Percentiles rank a stretch among this genome's conserved stretches.
phyloP scores from a whole-genome alignment of 2,113 vertebrate species.

The Ageneiosus marmoratus region DNA sequence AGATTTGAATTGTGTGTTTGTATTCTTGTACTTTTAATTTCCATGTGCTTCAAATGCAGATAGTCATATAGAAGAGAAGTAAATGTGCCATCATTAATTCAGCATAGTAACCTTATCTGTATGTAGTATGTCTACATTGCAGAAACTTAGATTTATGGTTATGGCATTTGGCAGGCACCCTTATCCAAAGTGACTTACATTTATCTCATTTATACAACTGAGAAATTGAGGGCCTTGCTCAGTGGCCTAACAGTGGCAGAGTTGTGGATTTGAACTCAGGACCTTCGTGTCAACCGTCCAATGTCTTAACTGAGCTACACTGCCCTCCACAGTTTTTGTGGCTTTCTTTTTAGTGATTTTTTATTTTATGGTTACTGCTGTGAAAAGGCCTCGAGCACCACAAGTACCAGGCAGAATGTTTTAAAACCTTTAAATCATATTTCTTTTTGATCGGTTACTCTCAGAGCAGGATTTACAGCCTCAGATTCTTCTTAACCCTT shows the following conservation, averaged over 20 bases:
- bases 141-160: too few species aligned
- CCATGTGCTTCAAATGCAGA: not conserved
- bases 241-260: too few species aligned
- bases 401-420: constrained; percentile 5
- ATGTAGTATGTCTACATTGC: not conserved
- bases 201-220: too few species aligned
- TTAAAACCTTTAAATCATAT: constrained; percentile 5
- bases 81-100: constrained; percentile 7
- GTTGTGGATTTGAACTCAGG: too few species aligned
- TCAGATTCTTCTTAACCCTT: not conserved
- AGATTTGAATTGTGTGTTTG: constrained; percentile 1
- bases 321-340: not conserved
- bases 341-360: not conserved
- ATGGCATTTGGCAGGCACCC: too few species aligned
- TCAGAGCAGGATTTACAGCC: not conserved
- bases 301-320: too few species aligned
- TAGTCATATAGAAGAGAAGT: not conserved
- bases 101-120: constrained; percentile 5
- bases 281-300: too few species aligned
- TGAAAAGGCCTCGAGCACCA: not conserved
- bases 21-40: not conserved
- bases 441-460: not conserved
- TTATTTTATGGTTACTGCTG: not conserved
- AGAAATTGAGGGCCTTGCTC: too few species aligned
- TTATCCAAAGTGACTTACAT: too few species aligned